Evolutionary conservation across 2,888 invertebrate species (phyloP), one percentile per base, ranked within the genome.

Genomic region (Drosophila buzzatii): DNA sequence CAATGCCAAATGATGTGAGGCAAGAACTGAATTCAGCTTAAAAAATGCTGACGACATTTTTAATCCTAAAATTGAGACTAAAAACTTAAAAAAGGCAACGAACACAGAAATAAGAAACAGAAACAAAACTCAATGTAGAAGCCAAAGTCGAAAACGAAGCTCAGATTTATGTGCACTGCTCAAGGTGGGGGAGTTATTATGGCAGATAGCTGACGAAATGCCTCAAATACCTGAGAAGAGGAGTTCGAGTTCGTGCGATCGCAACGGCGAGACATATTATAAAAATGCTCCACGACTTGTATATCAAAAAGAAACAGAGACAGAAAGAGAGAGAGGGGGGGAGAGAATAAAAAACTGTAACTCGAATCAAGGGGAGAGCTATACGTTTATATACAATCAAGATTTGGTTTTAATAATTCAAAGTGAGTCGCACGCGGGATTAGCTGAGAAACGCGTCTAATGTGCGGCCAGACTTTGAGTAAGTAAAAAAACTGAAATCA

Each of bases 381-480:
- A 57, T 20, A 27, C 44, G 41, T 51, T 18, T 47, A 69, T 41
- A 73, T 73, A 82, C 82, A 89, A 86, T 86, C 89, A 85, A 86
- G 86, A 89, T 86, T 82, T 79, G 85, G 88, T 82, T 87, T 86
- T 85, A 86, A 89, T 86, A 86, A 89, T 86, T 89, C 86, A 85
- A 74, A 82, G 87, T 70, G 88, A 81, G 88, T 83, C 83, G 79
- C 73, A 78, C 75, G 76, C 67, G 82, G 89, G 89, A 86, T 86
- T 86, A 86, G 86, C 84, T 62, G 73, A 65, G 80, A 73, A 78
- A 75, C 73, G 87, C 72, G 84, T 79, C 79, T 75, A 83, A 73
- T 61, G 67, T 41, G 53, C 58, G 51, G 51, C 51, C 59, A n/a
- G 58, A 76, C 70, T 75, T 80, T 5, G 62, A 88, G 85, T 85